Conservation (phyloP, 2,113 vertebrate species). For the Poeciliopsis occidentalis region DNA sequence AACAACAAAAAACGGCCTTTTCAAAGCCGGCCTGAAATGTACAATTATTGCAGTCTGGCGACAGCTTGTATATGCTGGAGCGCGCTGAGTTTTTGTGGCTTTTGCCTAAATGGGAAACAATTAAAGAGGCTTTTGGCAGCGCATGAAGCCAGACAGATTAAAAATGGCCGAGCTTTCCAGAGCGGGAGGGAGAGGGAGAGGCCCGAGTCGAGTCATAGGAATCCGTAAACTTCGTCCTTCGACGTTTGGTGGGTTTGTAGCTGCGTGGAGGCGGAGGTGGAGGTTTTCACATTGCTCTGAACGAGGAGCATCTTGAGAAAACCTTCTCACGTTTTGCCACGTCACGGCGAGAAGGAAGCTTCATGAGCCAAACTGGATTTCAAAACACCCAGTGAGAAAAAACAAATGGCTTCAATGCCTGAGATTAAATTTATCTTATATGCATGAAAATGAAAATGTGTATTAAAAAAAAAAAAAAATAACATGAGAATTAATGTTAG, state of each 20-base stretch:
- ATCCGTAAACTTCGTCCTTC: conserved; percentile 22
- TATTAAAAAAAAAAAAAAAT: too few species aligned
- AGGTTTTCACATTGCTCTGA: neutral
- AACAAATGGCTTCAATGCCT: too few species aligned
- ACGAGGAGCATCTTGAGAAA: neutral
- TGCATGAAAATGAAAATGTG: too few species aligned
- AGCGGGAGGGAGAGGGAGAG: neutral
- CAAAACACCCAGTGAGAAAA: too few species aligned
- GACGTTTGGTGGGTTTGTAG: neutral
- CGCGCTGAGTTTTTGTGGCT: conserved; percentile 44
- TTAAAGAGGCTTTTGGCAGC: conserved; percentile 61
- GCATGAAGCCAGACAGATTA: conserved; percentile 56
- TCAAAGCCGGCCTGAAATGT: conserved; percentile 33
- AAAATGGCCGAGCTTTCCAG: conserved; percentile 39
- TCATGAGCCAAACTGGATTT: too few species aligned
- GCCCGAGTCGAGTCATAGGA: conserved; percentile 34
- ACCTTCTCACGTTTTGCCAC: too few species aligned
- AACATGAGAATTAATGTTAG: too few species aligned
- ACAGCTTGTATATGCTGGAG: conserved; percentile 55
- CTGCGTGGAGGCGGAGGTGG: neutral
- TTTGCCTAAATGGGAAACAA: conserved; percentile 62
- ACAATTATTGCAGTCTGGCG: conserved; percentile 57
- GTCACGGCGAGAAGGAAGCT: too few species aligned
- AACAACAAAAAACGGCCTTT: conserved; percentile 8
- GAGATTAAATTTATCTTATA: too few species aligned